These are phyloP conservation scores for Epicauta chinensis DNA, from an alignment of 1,140 invertebrate genomes.

Conservation along the genomic window DNA sequence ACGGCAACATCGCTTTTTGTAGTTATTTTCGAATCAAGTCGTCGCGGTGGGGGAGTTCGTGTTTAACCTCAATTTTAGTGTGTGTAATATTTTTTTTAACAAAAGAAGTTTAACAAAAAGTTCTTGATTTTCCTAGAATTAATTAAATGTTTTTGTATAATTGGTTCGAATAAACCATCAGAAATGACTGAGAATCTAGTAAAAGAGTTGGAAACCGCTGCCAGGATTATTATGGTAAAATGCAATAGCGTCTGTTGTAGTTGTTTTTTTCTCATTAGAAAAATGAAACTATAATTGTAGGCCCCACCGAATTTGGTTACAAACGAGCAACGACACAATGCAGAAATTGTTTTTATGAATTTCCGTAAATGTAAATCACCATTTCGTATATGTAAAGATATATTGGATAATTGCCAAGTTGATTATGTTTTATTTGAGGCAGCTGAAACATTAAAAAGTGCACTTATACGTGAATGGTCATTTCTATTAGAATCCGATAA, in stretches of 20 bases:
- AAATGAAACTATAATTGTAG: slow-evolving; percentile 46
- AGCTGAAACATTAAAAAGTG: slow-evolving; percentile 74
- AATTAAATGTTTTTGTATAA: too few species aligned
- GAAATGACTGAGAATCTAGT: slow-evolving; percentile 18
- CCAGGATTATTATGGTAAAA: slow-evolving; percentile 38
- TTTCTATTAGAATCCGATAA: slow-evolving; percentile 60
- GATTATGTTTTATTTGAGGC: slow-evolving; percentile 86
- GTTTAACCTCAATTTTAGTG: too few species aligned
- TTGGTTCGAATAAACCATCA: too few species aligned
- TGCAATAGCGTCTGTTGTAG: too few species aligned
- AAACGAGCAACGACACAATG: slow-evolving; percentile 67
- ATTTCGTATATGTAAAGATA: slow-evolving; percentile 72
- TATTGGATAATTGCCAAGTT: slow-evolving; percentile 69
- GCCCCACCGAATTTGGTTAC: slow-evolving; percentile 75
- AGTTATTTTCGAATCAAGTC: too few species aligned
- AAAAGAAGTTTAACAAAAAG: too few species aligned
- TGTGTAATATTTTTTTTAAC: too few species aligned
- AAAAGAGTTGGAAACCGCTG: slow-evolving; percentile 36
- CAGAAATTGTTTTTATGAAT: slow-evolving; percentile 72
- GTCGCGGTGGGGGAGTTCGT: too few species aligned
- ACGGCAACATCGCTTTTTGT: too few species aligned
- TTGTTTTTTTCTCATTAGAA: slow-evolving; percentile 4
- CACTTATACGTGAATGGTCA: slow-evolving; percentile 77
- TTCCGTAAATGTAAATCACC: slow-evolving; percentile 78
- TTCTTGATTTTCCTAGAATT: too few species aligned